phyloP scores from a whole-genome alignment of 2,888 invertebrate species.

The Luperina testacea region DNA sequence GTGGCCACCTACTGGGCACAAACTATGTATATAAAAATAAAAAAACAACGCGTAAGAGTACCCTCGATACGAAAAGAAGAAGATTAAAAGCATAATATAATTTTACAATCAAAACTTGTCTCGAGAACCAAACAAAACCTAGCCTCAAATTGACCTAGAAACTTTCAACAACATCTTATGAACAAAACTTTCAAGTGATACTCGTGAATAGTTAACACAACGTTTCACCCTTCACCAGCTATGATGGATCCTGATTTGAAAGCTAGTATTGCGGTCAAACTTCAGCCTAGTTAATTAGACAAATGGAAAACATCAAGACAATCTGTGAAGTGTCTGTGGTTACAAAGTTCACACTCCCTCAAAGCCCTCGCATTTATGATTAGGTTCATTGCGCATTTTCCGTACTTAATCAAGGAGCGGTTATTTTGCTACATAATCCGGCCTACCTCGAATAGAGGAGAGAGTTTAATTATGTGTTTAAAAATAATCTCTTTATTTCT shows the following conservation, averaged over 20 bases:
- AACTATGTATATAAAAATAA: neutral
- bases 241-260: conserved; percentile 55
- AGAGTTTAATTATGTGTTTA: neutral
- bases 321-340: conserved; percentile 39
- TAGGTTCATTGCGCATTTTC: conserved; percentile 12
- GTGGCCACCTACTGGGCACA: neutral
- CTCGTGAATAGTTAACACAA: conserved; percentile 53
- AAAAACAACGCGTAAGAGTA: neutral
- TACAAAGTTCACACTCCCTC: conserved; percentile 21
- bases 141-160: conserved; percentile 38
- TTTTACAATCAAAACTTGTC: conserved; percentile 5
- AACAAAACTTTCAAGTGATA: conserved; percentile 42
- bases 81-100: neutral
- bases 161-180: conserved; percentile 39
- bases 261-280: conserved; percentile 53
- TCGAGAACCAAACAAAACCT: conserved; percentile 1
- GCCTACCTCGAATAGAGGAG: neutral
- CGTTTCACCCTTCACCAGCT: conserved; percentile 28
- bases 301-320: conserved; percentile 62
- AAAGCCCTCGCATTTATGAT: conserved; percentile 12
- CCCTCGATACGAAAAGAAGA: neutral
- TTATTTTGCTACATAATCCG: neutral
- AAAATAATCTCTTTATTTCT: neutral
- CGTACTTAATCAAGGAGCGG: neutral
- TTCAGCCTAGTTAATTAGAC: conserved; percentile 63